phyloP scores from a whole-genome alignment of 2,888 invertebrate species.

The Pogonocherus hispidulus region DNA sequence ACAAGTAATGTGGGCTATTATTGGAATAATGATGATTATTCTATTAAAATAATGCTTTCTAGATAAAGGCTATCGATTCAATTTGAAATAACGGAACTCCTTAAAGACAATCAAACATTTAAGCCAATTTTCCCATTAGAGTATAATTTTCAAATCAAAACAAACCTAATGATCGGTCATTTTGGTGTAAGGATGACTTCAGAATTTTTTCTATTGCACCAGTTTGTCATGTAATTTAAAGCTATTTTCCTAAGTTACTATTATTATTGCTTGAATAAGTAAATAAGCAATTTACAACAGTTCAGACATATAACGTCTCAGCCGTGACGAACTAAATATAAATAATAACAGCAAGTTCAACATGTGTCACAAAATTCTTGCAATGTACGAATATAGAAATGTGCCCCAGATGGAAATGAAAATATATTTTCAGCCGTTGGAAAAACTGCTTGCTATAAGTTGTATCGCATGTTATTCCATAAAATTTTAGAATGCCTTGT shows the following conservation, averaged over 20 bases:
- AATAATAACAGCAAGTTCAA: not conserved
- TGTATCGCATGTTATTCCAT: too few species aligned
- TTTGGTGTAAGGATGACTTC: not conserved
- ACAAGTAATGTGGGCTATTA: too few species aligned
- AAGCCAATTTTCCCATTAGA: not conserved
- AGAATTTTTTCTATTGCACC: not conserved
- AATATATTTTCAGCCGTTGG: too few species aligned
- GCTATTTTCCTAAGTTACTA: not conserved
- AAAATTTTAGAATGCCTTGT: too few species aligned
- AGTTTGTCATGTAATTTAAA: not conserved
- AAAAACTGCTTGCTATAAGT: too few species aligned
- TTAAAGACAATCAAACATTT: slow-evolving; percentile 7
- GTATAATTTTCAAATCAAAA: slow-evolving; percentile 6
- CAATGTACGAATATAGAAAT: too few species aligned
- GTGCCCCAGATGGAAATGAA: too few species aligned
- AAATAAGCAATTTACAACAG: not conserved
- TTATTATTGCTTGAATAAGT: slow-evolving; percentile 1
- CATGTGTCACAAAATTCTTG: not conserved
- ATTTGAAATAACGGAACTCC: too few species aligned
- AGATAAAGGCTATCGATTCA: too few species aligned
- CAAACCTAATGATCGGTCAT: slow-evolving; percentile 2
- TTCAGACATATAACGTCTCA: not conserved
- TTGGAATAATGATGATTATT: too few species aligned
- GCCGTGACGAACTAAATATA: not conserved
- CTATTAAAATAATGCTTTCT: too few species aligned